These are phyloP conservation scores for Agrilus biguttatus DNA, from an alignment of 2,888 invertebrate genomes.

Conservation along the genomic window DNA sequence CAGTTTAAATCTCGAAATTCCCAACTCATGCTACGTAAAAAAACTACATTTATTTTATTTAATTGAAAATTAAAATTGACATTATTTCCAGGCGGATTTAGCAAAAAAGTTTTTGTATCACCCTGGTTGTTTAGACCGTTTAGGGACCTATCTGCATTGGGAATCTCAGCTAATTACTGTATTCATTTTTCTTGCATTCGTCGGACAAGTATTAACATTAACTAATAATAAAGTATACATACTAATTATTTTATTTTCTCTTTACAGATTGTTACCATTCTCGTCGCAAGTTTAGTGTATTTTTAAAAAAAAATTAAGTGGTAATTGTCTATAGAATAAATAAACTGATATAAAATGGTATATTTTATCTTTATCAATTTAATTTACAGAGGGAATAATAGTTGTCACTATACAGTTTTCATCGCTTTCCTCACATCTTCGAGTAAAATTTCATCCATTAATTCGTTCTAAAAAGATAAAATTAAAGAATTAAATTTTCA, in stretches of 20 bases:
- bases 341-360: too few relatives aligned
- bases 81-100: background rate
- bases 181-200: slow-evolving; percentile 8
- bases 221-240: too few relatives aligned
- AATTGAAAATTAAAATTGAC: background rate
- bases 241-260: too few relatives aligned
- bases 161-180: slow-evolving; percentile 11
- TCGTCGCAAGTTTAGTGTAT: too few relatives aligned
- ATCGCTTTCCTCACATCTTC: slow-evolving; percentile 1
- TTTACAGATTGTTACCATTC: too few relatives aligned
- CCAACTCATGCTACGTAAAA: slow-evolving; percentile 8
- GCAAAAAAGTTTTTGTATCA: background rate
- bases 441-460: background rate
- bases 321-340: too few relatives aligned
- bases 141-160: slow-evolving; percentile 11
- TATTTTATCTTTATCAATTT: too few relatives aligned
- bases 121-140: slow-evolving; percentile 10
- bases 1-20: slow-evolving; percentile 4
- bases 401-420: too few relatives aligned
- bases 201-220: slow-evolving; percentile 6
- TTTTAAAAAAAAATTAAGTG: too few relatives aligned
- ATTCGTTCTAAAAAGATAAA: background rate
- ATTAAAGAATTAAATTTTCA: background rate
- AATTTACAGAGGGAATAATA: too few relatives aligned
- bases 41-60: background rate